A percentile compares a stretch with the other conserved stretches of the same genome.
Conservation (phyloP, 2,113 vertebrate species). For the Odobenus rosmarus region DNA sequence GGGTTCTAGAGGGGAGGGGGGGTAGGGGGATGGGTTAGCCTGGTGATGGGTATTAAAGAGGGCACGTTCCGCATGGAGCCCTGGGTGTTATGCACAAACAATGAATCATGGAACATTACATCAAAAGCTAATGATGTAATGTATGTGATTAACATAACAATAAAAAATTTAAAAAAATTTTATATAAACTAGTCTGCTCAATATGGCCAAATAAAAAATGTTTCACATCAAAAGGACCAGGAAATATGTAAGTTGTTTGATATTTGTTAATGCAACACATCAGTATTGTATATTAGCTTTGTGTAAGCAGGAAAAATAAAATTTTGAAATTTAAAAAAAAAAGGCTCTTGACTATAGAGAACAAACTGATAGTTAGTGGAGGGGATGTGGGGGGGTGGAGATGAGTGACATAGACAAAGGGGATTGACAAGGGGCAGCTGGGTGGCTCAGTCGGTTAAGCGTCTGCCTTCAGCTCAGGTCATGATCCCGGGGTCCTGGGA, state of each 20-base stretch:
- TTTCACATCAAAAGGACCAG: background rate
- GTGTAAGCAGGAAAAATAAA: constrained; percentile 30
- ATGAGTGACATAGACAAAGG: background rate
- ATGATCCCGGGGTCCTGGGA: no score
- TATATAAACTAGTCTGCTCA: constrained; percentile 1
- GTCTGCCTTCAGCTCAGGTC: no score
- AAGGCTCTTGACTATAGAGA: background rate
- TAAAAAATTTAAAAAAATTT: constrained; percentile 17
- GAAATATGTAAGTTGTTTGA: background rate
- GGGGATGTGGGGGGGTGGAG: background rate
- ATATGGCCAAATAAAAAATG: constrained; percentile 57
- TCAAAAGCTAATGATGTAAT: no score
- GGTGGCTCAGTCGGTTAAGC: no score
- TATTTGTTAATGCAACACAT: background rate
- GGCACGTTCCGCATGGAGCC: no score
- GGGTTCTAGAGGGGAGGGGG: no score
- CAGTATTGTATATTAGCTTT: background rate
- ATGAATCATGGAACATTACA: no score
- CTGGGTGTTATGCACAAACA: no score
- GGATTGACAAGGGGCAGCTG: background rate
- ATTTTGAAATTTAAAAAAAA: background rate
- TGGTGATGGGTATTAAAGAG: no score
- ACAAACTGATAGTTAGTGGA: background rate
- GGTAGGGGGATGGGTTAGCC: no score
- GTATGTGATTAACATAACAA: no score